Conservation (phyloP, 2,797 vertebrate species). For the Dryobates pubescens region DNA sequence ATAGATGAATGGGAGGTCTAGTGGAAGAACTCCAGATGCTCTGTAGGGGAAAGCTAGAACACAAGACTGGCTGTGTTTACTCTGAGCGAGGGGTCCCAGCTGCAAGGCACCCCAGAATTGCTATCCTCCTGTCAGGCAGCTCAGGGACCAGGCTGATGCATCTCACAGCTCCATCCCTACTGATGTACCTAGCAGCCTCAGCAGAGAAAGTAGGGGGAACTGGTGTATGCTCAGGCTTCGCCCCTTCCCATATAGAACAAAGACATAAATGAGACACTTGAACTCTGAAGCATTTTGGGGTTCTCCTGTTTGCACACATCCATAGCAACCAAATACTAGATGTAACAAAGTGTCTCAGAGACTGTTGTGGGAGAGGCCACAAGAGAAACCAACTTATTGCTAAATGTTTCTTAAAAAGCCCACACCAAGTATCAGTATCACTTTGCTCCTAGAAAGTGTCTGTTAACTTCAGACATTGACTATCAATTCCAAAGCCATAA, state of each 20-base stretch:
- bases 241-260: neutral
- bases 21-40: conserved; percentile 17
- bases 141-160: neutral
- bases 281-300: neutral
- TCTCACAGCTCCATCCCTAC: neutral
- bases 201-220: neutral
- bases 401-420: neutral
- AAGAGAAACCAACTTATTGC: neutral
- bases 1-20: neutral
- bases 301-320: neutral
- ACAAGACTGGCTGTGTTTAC: conserved; percentile 20
- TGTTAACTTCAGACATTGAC: neutral
- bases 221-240: no score
- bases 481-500: neutral
- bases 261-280: neutral
- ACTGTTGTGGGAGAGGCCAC: neutral
- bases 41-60: conserved; percentile 65
- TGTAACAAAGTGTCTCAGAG: neutral
- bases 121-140: neutral
- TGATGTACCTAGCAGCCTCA: neutral
- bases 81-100: neutral
- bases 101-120: neutral
- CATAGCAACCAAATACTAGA: conserved; percentile 51
- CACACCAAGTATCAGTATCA: neutral
- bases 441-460: neutral